These are phyloP conservation scores for Drosophila multiciliata DNA, from an alignment of 2,888 invertebrate genomes.

Conservation along the genomic window DNA sequence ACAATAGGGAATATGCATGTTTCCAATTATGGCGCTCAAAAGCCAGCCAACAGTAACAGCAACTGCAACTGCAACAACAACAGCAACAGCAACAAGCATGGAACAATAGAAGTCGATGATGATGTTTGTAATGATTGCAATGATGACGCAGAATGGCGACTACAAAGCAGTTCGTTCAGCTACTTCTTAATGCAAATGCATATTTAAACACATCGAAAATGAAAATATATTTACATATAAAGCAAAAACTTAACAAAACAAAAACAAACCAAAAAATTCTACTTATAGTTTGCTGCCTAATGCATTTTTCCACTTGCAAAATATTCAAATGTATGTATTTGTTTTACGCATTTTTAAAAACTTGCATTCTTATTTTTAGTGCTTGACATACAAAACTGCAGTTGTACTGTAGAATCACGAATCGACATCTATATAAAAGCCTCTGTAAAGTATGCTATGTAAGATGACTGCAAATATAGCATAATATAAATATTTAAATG, in stretches of 20 bases:
- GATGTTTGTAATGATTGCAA: conserved; percentile 19
- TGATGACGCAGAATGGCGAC: conserved; percentile 35
- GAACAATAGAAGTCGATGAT: conserved; percentile 46
- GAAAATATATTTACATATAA: conserved; percentile 37
- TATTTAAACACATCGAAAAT: conserved; percentile 65
- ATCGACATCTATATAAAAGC: not conserved
- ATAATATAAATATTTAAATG: not conserved
- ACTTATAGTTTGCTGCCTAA: conserved; percentile 31
- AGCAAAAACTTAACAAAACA: conserved; percentile 39
- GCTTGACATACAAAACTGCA: conserved; percentile 28
- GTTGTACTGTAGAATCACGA: not conserved
- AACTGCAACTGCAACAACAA: conserved; percentile 27
- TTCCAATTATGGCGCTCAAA: conserved; percentile 79
- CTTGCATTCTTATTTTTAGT: not conserved
- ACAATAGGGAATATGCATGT: conserved; percentile 78
- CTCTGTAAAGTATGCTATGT: conserved; percentile 9
- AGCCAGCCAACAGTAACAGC: conserved; percentile 61
- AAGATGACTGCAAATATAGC: not conserved
- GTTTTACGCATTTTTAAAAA: conserved; percentile 2
- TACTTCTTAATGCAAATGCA: conserved; percentile 56
- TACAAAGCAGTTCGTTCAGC: conserved; percentile 31
- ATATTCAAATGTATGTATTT: not conserved
- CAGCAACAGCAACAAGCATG: conserved; percentile 27
- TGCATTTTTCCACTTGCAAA: conserved; percentile 56
- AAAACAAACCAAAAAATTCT: conserved; percentile 1